phyloP scores from a whole-genome alignment of 2,888 invertebrate genomes.

The Oxyteleia sp. region DNA sequence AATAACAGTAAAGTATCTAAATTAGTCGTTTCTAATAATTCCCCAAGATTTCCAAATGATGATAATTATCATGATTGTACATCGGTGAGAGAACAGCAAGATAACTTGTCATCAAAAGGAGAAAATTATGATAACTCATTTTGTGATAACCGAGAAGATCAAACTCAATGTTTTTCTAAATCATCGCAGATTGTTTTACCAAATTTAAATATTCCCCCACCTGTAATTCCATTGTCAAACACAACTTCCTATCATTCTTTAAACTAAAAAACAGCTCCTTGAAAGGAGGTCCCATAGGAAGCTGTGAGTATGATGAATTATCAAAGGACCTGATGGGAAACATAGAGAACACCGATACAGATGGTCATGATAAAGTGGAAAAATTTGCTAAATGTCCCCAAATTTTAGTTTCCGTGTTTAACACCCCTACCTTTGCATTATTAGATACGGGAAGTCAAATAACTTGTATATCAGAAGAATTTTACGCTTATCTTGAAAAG shows the following conservation, averaged over 20 bases:
- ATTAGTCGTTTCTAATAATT: no score
- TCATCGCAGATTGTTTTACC: neutral
- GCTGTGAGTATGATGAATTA: conserved; percentile 1
- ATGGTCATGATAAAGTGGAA: neutral
- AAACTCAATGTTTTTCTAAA: no score
- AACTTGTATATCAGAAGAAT: conserved; percentile 2
- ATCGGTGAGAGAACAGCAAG: no score
- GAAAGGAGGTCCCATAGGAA: neutral
- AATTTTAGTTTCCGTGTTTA: neutral
- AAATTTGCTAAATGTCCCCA: conserved; percentile 1
- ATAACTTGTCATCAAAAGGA: no score
- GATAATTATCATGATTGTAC: neutral
- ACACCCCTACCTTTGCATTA: neutral
- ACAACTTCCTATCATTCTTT: neutral
- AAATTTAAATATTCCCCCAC: conserved; percentile 3
- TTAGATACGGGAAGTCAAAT: neutral
- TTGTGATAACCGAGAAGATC: no score
- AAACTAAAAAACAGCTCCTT: neutral
- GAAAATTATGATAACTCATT: no score
- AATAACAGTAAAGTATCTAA: no score
- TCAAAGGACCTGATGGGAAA: neutral
- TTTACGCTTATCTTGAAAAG: neutral
- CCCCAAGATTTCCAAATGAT: no score
- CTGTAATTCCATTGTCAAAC: neutral
- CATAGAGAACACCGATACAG: neutral